These are phyloP conservation scores for Rhinichthys klamathensis DNA, from an alignment of 2,113 vertebrate species.

Conservation along the genomic window DNA sequence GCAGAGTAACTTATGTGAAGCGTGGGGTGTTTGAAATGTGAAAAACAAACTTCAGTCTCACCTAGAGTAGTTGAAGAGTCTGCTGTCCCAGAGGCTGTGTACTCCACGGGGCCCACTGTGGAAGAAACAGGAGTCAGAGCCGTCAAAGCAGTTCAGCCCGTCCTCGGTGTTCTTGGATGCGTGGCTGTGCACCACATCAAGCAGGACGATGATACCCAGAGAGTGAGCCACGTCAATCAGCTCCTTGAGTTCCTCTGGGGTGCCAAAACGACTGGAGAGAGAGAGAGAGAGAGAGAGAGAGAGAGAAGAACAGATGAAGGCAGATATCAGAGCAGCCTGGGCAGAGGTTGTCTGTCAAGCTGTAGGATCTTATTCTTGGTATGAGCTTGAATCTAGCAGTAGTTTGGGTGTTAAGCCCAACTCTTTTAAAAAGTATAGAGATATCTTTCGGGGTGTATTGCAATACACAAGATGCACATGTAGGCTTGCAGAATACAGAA, in stretches of 20 bases:
- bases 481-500: neutral
- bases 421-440: neutral
- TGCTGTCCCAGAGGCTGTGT: constrained; percentile 91
- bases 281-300: neutral
- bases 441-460: neutral
- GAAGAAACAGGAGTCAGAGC: constrained; percentile 93
- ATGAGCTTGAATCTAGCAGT: neutral
- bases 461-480: neutral
- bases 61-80: constrained; percentile 94
- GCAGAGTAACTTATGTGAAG: neutral
- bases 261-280: constrained; percentile 85
- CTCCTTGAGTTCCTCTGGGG: constrained; percentile 92
- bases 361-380: neutral
- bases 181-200: constrained; percentile 96
- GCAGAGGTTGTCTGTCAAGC: constrained; percentile 15
- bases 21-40: constrained; percentile 3
- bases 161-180: constrained; percentile 96
- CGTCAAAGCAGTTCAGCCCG: constrained; percentile 92
- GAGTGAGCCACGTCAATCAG: constrained; percentile 93
- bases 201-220: constrained; percentile 89
- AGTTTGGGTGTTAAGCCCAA: neutral
- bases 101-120: constrained; percentile 86
- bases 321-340: constrained; percentile 3
- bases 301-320: neutral
- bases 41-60: constrained; percentile 62